These are phyloP conservation scores for Parambassis ranga DNA, from an alignment of 2,797 vertebrate genomes.

Conservation along the genomic window DNA sequence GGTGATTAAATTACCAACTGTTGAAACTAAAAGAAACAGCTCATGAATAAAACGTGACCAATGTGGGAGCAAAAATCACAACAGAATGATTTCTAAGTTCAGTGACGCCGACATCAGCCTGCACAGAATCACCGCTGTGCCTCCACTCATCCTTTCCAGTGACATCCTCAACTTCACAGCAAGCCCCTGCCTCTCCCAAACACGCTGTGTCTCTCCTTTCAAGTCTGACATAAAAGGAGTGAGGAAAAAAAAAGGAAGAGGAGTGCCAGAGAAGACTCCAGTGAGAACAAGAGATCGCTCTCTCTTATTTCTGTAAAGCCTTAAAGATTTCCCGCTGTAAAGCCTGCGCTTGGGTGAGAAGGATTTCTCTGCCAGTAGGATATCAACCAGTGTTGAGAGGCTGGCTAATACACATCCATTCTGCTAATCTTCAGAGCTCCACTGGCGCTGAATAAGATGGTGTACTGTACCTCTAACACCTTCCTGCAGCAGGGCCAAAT, in stretches of 20 bases:
- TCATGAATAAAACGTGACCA: conserved; percentile 53
- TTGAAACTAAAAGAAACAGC: conserved; percentile 17
- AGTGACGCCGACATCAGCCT: conserved; percentile 3
- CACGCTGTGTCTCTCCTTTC: conserved; percentile 46
- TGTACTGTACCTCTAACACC: background rate
- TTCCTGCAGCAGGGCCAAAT: conserved; percentile 11
- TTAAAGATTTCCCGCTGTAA: conserved; percentile 46
- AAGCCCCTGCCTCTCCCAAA: conserved; percentile 29
- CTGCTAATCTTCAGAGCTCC: conserved; percentile 28
- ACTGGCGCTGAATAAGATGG: conserved; percentile 2
- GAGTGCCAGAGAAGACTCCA: conserved; percentile 25
- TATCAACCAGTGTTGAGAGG: conserved; percentile 27
- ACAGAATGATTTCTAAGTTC: conserved; percentile 24
- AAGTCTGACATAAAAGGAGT: conserved; percentile 57
- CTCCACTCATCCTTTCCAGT: conserved; percentile 17
- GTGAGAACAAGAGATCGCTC: conserved; percentile 32
- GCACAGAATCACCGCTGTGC: conserved; percentile 1
- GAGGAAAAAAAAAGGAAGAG: conserved; percentile 26
- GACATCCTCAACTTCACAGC: conserved; percentile 19
- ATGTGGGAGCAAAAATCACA: conserved; percentile 34
- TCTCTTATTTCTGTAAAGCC: conserved; percentile 46
- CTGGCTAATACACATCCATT: conserved; percentile 32
- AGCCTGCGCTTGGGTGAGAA: conserved; percentile 15
- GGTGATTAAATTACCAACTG: conserved; percentile 37
- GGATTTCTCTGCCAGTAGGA: conserved; percentile 34